Conservation (phyloP, 37 sponge, comb jelly and placozoan species). For the Chondrosia reniformis region DNA sequence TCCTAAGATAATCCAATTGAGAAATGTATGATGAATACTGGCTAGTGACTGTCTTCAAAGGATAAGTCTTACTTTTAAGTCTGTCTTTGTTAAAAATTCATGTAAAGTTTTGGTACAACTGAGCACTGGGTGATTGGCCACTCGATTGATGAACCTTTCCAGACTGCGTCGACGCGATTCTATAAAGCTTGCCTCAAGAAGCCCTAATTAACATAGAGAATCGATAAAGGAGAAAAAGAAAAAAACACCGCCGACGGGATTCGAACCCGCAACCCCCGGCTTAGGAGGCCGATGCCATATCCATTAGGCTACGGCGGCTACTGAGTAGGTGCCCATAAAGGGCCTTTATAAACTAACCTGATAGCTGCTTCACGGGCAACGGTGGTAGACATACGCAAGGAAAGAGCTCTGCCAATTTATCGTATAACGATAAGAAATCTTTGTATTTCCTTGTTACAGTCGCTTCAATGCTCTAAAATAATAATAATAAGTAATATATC, state of each 20-base stretch:
- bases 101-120: conserved; percentile 46
- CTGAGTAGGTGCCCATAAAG: not conserved
- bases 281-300: conserved; percentile 99
- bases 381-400: conserved; percentile 81
- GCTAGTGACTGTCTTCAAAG: not conserved
- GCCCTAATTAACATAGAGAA: not conserved
- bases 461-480: conserved; percentile 26
- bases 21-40: not conserved
- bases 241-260: conserved; percentile 97
- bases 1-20: too few species aligned
- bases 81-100: conserved; percentile 60
- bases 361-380: conserved; percentile 67
- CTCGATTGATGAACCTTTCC: conserved; percentile 59
- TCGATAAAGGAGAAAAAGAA: conserved; percentile 38
- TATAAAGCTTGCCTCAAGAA: conserved; percentile 23
- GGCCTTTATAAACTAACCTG: conserved; percentile 37
- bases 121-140: conserved; percentile 69
- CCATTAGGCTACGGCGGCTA: conserved; percentile 98
- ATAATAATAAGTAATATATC: too few species aligned
- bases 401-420: conserved; percentile 69
- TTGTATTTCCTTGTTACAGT: conserved; percentile 67
- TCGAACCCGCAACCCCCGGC: conserved; percentile 99
- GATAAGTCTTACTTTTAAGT: conserved; percentile 49
- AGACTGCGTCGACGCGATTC: conserved; percentile 45
- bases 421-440: conserved; percentile 80